Evolutionary conservation across 1,140 invertebrate genomes (phyloP).

Genomic region (Rhagoletis pomonella): DNA sequence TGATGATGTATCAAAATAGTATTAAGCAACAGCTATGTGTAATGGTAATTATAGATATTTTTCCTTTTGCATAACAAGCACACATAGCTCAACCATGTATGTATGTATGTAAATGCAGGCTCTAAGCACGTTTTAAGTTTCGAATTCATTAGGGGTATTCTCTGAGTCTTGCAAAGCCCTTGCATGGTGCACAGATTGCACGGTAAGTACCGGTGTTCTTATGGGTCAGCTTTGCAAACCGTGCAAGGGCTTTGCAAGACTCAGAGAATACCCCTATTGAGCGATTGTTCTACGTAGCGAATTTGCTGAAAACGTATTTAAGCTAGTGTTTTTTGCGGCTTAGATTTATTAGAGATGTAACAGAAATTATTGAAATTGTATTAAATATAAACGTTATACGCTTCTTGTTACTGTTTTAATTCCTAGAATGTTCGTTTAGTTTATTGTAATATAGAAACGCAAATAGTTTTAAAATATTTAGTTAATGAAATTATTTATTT

Average conservation of each 20-base stretch:
- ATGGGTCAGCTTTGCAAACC: no score
- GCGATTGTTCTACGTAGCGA: neutral
- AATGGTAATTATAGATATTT: neutral
- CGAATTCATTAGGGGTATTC: no score
- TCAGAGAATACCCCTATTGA: neutral
- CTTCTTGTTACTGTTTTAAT: constrained; percentile 49
- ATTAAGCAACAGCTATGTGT: constrained; percentile 37
- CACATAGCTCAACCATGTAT: neutral
- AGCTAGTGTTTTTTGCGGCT: constrained; percentile 15
- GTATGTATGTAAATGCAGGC: neutral
- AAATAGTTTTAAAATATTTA: constrained; percentile 17
- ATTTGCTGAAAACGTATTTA: constrained; percentile 37
- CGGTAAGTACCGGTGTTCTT: no score
- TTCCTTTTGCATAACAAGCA: neutral
- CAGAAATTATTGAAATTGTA: constrained; percentile 17
- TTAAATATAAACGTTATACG: constrained; percentile 22
- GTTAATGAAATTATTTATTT: constrained; percentile 42
- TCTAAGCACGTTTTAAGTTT: neutral
- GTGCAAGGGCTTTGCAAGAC: no score
- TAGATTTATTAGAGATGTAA: constrained; percentile 3
- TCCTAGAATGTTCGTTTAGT: constrained; percentile 28
- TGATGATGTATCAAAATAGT: constrained; percentile 40
- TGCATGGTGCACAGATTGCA: no score
- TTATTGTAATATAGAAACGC: neutral
- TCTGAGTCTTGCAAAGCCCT: no score